These are phyloP conservation scores for Plebejus anna DNA, from an alignment of 2,888 invertebrate species.

Conservation along the genomic window DNA sequence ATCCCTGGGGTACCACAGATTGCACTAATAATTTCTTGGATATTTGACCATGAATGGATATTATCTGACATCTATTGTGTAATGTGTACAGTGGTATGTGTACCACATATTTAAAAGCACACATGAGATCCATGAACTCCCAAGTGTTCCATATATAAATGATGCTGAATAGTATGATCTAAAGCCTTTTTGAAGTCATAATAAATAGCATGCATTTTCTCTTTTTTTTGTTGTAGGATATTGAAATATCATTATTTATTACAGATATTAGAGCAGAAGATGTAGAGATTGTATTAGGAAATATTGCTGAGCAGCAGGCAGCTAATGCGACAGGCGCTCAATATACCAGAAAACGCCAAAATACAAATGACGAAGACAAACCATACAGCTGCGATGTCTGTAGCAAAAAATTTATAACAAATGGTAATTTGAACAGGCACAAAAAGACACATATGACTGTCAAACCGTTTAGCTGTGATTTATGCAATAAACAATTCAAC, in stretches of 20 bases:
- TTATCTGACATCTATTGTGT: neutral
- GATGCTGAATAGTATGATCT: no score
- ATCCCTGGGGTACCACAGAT: neutral
- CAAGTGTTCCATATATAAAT: no score
- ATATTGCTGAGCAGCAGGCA: neutral
- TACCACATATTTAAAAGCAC: no score
- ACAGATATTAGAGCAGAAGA: conserved; percentile 9
- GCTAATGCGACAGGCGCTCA: neutral
- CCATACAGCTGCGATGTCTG: neutral
- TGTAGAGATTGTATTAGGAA: neutral
- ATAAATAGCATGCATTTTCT: no score
- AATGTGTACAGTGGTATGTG: no score
- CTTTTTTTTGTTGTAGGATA: no score
- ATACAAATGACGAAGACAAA: neutral
- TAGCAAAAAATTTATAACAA: conserved; percentile 11
- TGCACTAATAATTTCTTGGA: neutral
- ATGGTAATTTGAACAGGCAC: conserved; percentile 16
- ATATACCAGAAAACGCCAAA: neutral
- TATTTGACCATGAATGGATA: neutral
- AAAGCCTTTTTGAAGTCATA: no score
- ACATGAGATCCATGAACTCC: no score
- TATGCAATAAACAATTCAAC: conserved; percentile 14
- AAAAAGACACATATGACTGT: conserved; percentile 1
- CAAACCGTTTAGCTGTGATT: conserved; percentile 15
- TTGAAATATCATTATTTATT: neutral